Evolutionary conservation across 1,140 invertebrate species (phyloP).

Genomic region (Acromyrmex echinatior): DNA sequence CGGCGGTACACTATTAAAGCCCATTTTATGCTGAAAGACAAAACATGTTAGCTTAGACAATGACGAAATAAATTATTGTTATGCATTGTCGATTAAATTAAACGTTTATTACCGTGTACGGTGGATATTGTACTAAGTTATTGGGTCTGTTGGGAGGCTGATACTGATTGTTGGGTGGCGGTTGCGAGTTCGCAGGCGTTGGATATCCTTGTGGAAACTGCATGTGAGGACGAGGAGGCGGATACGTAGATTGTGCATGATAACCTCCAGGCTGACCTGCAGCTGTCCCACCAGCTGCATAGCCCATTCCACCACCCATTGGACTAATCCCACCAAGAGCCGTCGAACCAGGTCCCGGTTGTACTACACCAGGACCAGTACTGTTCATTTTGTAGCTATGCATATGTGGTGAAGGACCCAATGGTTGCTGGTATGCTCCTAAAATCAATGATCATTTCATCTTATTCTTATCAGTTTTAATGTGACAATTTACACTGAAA

Average conservation of each 20-base stretch:
- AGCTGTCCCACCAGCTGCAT: slow-evolving; percentile 82
- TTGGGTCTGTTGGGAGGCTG: slow-evolving; percentile 83
- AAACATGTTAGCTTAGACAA: not conserved
- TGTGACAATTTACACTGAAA: not conserved
- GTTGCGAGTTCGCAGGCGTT: slow-evolving; percentile 84
- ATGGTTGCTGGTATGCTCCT: slow-evolving; percentile 88
- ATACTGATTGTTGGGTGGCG: slow-evolving; percentile 85
- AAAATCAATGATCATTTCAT: slow-evolving; percentile 63
- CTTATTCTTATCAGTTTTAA: slow-evolving; percentile 33
- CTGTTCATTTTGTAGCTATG: slow-evolving; percentile 88
- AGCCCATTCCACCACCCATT: slow-evolving; percentile 83
- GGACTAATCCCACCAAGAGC: slow-evolving; percentile 84
- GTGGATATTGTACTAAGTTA: slow-evolving; percentile 85
- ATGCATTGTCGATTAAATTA: slow-evolving; percentile 39
- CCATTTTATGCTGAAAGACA: slow-evolving; percentile 84
- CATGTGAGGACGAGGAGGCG: slow-evolving; percentile 84
- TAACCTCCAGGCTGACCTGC: slow-evolving; percentile 85
- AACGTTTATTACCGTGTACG: slow-evolving; percentile 81
- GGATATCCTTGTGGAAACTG: slow-evolving; percentile 85
- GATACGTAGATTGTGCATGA: slow-evolving; percentile 84
- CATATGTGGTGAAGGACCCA: slow-evolving; percentile 89
- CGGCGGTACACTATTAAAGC: slow-evolving; percentile 83
- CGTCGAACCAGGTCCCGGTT: slow-evolving; percentile 81
- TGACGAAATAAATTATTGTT: slow-evolving; percentile 1
- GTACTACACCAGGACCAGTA: slow-evolving; percentile 82